A percentile compares a stretch with the other conserved stretches of the same genome.
Evolutionary conservation across 2,888 invertebrate genomes (phyloP).

Genomic region (Drepana falcataria): DNA sequence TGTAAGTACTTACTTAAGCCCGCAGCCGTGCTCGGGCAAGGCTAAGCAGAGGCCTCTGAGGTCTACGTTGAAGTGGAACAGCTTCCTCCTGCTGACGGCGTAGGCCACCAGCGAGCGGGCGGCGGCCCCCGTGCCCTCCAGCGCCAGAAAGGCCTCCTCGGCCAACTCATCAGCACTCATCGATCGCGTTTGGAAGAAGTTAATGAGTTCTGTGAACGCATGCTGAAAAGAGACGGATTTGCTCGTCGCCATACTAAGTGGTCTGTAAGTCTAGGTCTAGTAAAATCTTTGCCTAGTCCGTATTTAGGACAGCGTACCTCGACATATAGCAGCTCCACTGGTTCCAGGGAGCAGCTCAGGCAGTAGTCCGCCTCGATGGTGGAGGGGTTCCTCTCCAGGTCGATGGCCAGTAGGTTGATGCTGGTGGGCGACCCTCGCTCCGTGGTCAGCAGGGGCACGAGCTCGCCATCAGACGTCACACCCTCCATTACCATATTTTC

Average conservation of each 20-base stretch:
- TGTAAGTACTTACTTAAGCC: conserved; percentile 75
- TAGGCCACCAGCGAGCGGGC: conserved; percentile 70
- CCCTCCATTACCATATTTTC: conserved; percentile 89
- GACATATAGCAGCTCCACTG: conserved; percentile 87
- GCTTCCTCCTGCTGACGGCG: conserved; percentile 73
- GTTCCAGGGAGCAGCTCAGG: conserved; percentile 82
- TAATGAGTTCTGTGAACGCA: conserved; percentile 83
- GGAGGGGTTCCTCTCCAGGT: conserved; percentile 85
- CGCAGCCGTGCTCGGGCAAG: conserved; percentile 85
- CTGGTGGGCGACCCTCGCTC: conserved; percentile 74
- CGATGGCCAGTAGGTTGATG: conserved; percentile 84
- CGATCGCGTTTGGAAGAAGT: conserved; percentile 81
- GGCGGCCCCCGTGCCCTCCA: conserved; percentile 49
- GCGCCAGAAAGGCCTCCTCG: conserved; percentile 34
- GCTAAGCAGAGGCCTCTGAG: conserved; percentile 87
- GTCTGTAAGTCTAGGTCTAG: no score
- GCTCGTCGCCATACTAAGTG: no score
- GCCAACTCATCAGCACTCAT: conserved; percentile 63
- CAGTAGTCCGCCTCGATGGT: conserved; percentile 83
- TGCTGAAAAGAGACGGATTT: conserved; percentile 64
- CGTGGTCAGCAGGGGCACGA: conserved; percentile 82
- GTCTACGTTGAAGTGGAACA: conserved; percentile 84
- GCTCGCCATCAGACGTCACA: conserved; percentile 83
- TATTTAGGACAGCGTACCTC: no score
- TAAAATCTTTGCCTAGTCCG: no score